Percentiles rank a stretch among this genome's conserved stretches.
Evolutionary conservation across 2,888 invertebrate genomes (phyloP).

Genomic region (Chrysolina oricalcia): DNA sequence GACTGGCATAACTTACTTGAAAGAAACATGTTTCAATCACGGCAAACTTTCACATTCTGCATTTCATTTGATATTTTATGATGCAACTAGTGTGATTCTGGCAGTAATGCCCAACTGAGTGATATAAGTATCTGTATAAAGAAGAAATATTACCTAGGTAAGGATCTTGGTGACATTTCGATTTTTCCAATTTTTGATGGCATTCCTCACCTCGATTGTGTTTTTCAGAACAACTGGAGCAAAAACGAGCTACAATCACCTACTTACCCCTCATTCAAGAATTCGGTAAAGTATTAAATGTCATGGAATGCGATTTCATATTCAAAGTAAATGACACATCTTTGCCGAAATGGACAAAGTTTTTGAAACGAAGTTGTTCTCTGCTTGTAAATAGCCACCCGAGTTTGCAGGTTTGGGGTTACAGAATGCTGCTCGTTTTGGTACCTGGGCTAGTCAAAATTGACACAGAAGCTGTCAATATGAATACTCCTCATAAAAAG

Average conservation of each 20-base stretch:
- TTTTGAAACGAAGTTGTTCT: constrained; percentile 68
- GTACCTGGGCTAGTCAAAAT: constrained; percentile 71
- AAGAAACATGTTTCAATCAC: no score
- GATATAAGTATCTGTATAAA: no score
- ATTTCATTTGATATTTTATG: no score
- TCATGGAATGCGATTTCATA: constrained; percentile 59
- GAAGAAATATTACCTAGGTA: no score
- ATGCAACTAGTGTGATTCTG: no score
- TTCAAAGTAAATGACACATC: constrained; percentile 63
- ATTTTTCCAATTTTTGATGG: no score
- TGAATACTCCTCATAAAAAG: constrained; percentile 70
- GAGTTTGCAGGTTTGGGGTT: constrained; percentile 72
- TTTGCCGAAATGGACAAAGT: constrained; percentile 67
- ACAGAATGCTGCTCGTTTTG: constrained; percentile 70
- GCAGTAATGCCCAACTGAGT: no score
- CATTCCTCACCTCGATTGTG: constrained; percentile 10
- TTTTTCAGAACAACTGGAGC: constrained; percentile 60
- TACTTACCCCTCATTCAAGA: constrained; percentile 64
- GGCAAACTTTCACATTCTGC: no score
- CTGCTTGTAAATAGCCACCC: constrained; percentile 69
- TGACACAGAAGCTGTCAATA: constrained; percentile 70
- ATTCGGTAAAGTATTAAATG: constrained; percentile 61
- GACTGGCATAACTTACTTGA: no score
- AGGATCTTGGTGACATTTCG: no score
- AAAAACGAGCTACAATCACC: constrained; percentile 43